Base-by-base conservation (phyloP, 2,888 invertebrate genomes). In the Heteromyza rotundicornis region DNA sequence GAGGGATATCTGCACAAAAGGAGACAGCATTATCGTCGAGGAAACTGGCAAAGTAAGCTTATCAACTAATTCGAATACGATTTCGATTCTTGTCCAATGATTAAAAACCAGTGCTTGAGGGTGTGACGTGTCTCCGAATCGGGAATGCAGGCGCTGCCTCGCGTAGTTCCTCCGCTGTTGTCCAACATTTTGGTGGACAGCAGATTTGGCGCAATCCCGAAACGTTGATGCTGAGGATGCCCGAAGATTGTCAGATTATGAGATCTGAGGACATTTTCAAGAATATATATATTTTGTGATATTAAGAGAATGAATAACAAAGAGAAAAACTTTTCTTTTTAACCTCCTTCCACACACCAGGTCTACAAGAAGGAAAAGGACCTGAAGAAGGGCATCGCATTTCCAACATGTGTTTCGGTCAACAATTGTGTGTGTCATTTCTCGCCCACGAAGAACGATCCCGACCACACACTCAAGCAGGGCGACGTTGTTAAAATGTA, bases 391-490 rank as follows among this genome's bases (percentile, higher is more conserved):
- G 98, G 97, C 73, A 95, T 98, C 80, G 98, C 99, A 44, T 99
- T 99, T 84, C 99, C 99, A 59, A 98, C 98, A 64, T 99, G 98
- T 85, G 89, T 99, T 67, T 98, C 98, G 19, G 92, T 97, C 61
- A 99, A 99, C 86, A 98, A 99, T 85, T 98, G 98, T 85, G 96
- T 99, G 83, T 99, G 99, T 84, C 99, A 99, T 84, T 99, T 92
- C 84, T 98, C 98, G 55, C 99, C 99, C 22, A 90, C 98, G 68
- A 91, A 92, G 71, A 95, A 93, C 84, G 99, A 99, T 85, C 87
- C 91, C 16, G 95, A 96, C 84, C 90, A 90, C 72, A 86, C 88
- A 67, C 85, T 98, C 61, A 92, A 95, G 83, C 90, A 92, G 75
- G 96, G 94, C 62, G 98, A 99, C 86, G 86, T 99, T 74, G 96